Evolutionary conservation across 2,888 invertebrate species (phyloP), one percentile per base, ranked within the genome.

Genomic region (Corythucha ciliata): DNA sequence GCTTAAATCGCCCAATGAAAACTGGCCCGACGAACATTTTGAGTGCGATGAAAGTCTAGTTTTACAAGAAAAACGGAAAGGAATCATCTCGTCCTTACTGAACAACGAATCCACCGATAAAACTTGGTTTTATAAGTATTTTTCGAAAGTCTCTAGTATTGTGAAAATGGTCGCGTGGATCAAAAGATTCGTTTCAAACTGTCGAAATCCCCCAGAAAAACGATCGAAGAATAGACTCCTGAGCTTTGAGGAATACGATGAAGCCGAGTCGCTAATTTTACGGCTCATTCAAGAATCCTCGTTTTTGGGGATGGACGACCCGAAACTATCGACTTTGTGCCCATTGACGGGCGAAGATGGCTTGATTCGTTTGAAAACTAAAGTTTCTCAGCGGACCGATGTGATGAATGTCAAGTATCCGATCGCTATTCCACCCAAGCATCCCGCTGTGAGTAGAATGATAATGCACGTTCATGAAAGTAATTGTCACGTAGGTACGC

Each of bases 11-110:
- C 8, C 49, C 7, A 32, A 50, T 20, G 49, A 58, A 20, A 8
- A 53, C 10, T 64, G 63, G 62, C 63, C 63, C 25, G 8, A 12
- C 10, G n/a, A 8, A 33, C 25, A 47, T 3, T 33, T 32, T 45
- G 7, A 20, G 7, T 45, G 14, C n/a, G n/a, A n/a, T n/a, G n/a
- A n/a, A n/a, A n/a, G n/a, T n/a, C n/a, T n/a, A n/a, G n/a, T n/a
- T n/a, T n/a, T n/a, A n/a, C n/a, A n/a, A n/a, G n/a, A n/a, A n/a
- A n/a, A n/a, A n/a, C n/a, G n/a, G n/a, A n/a, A n/a, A n/a, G n/a
- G n/a, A n/a, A n/a, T n/a, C n/a, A n/a, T n/a, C n/a, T n/a, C n/a
- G n/a, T n/a, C n/a, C n/a, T n/a, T n/a, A n/a, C n/a, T n/a, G n/a
- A n/a, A n/a, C n/a, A n/a, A n/a, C n/a, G n/a, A n/a, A n/a, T n/a